Base-by-base conservation (phyloP, 2,797 vertebrate species). In the Liasis olivaceus region DNA sequence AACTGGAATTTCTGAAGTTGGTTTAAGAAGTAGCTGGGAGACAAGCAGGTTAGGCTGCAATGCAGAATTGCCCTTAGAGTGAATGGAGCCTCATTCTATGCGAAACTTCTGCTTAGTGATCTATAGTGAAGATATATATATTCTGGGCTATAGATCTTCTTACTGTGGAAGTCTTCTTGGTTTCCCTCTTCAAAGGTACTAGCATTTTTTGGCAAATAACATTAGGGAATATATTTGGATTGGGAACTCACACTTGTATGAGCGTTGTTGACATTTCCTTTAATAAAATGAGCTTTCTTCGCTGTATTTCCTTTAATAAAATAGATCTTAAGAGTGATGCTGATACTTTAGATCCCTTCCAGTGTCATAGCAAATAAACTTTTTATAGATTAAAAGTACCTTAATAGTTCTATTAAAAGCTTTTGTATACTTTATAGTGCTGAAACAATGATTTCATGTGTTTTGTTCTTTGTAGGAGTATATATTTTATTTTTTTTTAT, bases 361-460 rank as follows among this genome's bases (percentile, higher is more conserved):
- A 31, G 22, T 59, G 11, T 59, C 51, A 47, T 22, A 85, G 88
- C 15, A 92, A 36, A 36, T 42, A 92, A 93, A 86, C n/a, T 84
- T 0, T 11, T n/a, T 0, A 15, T 28, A 69, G 1, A 36, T 87
- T 89, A 85, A 59, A 92, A 88, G 9, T 0, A 72, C 69, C n/a
- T 60, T 93, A 91, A 89, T n/a, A 89, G 0, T 0, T 77, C 85
- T 77, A 51, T 94, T 91, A 88, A 63, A 94, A 92, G 8, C 0
- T 0, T 89, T 89, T 87, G 54, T 84, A 59, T 90, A 84, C 24
- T 69, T 69, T 58, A 87, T 24, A 7, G 51, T 51, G 9, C 86
- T 92, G 7, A 86, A 64, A 95, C 95, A 94, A 91, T 63, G 81
- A 90, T 92, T 72, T 22, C 8, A 62, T 86, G 28, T 15, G 88